Evolutionary conservation across 1,140 invertebrate genomes (phyloP).

Genomic region (Oreohelix idahoensis): DNA sequence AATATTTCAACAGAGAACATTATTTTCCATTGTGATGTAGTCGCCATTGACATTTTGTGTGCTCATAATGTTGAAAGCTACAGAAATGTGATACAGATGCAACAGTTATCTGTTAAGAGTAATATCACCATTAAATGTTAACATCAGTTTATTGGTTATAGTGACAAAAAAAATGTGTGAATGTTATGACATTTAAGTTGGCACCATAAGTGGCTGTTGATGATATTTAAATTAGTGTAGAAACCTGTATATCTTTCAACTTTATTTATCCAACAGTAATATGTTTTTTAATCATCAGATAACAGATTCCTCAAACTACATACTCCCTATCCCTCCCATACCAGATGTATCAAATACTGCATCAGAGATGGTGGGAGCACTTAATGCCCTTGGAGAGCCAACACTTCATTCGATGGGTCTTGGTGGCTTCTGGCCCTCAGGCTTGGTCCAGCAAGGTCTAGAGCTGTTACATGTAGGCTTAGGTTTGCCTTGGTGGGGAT

Average conservation of each 20-base stretch:
- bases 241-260: neutral
- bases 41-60: too few relatives aligned
- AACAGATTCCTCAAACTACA: conserved; percentile 46
- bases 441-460: conserved; percentile 84
- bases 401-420: conserved; percentile 86
- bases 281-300: neutral
- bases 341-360: conserved; percentile 33
- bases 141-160: neutral
- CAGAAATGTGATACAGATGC: too few relatives aligned
- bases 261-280: neutral
- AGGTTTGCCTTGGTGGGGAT: conserved; percentile 91
- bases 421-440: conserved; percentile 83
- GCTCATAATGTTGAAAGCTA: too few relatives aligned
- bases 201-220: neutral
- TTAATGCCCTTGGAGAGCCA: conserved; percentile 80
- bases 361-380: conserved; percentile 33
- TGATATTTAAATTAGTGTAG: neutral
- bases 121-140: neutral
- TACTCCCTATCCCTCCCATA: conserved; percentile 52
- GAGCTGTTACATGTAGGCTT: conserved; percentile 85
- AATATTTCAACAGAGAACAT: too few relatives aligned
- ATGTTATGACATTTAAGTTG: neutral
- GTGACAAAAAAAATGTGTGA: neutral
- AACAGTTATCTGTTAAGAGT: too few relatives aligned
- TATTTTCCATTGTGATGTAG: too few relatives aligned